phyloP scores from a whole-genome alignment of 2,888 invertebrate genomes.

The Mythimna lalbum region DNA sequence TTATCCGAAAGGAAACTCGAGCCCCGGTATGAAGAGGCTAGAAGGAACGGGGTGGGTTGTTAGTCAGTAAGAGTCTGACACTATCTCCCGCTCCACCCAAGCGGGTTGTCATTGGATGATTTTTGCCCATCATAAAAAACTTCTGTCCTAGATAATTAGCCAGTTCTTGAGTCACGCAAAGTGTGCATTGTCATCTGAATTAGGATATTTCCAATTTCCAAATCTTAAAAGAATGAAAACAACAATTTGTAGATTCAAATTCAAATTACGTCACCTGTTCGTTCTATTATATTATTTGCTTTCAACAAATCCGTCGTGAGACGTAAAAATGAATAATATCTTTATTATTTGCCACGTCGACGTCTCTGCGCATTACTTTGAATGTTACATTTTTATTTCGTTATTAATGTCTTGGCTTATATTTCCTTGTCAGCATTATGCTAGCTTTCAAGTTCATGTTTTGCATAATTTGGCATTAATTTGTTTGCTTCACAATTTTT shows the following conservation, averaged over 20 bases:
- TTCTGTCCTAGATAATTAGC: too few species aligned
- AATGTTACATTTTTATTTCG: conserved; percentile 33
- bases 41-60: too few species aligned
- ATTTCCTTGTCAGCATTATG: conserved; percentile 17
- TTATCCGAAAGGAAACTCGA: too few species aligned
- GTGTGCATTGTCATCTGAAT: too few species aligned
- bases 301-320: conserved; percentile 3
- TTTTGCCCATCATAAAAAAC: too few species aligned
- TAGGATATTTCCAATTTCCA: too few species aligned
- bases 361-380: conserved; percentile 16
- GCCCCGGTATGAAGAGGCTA: too few species aligned
- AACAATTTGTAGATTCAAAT: conserved; percentile 16
- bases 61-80: too few species aligned
- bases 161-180: too few species aligned
- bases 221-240: too few species aligned
- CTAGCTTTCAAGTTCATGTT: neutral
- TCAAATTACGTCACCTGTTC: conserved; percentile 9
- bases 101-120: too few species aligned
- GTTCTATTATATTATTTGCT: neutral
- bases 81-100: too few species aligned
- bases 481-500: neutral
- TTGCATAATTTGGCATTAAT: conserved; percentile 1
- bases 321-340: conserved; percentile 7
- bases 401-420: conserved; percentile 27
- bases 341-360: conserved; percentile 33